Evolutionary conservation across 2,888 invertebrate genomes (phyloP), one percentile per base, ranked within the genome.

Genomic region (Fragum whitleyi): DNA sequence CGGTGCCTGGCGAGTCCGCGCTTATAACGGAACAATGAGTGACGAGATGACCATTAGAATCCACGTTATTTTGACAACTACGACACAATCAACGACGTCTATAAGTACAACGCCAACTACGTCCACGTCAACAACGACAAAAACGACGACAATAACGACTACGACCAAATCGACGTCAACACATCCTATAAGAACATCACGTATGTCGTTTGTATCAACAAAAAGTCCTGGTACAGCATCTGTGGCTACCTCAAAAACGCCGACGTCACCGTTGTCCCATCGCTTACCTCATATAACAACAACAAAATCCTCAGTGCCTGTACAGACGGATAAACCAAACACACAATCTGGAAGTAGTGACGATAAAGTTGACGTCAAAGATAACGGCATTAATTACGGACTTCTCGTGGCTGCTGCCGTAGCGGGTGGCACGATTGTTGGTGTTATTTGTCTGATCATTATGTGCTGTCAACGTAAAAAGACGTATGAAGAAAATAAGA

Each of bases 1-100:
- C 47, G 88, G 88, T 2, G 76, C 71, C 5, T 88, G 86, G 86
- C 79, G 72, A 3, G 76, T 86, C 19, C 36, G 59, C 19, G 88
- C 83, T 0, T 74, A 69, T 57, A 88, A 85, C 69, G 29, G 42
- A 11, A 79, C 83, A 26, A 86, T 80, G n/a, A 67, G 69, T 32
- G 84, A 85, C 53, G 65, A 72, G 2, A 29, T 53, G 71, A 71
- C 68, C 11, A 51, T 85, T 2, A 70, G 65, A 32, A 69, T 83
- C 11, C 77, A 78, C 32, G 81, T 85, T 3, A 85, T 79, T 23
- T 55, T 74, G 9, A 76, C 78, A 9, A 79, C 82, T 16, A 86
- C 86, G 19, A 79, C 86, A 21, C 78, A 74, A 26, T 62, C 76
- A 14, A 80, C 86, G 42, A 83, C 83, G 36, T 53, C 83, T 32